phyloP scores from a whole-genome alignment of 2,888 invertebrate species.

The Apotomis betuletana region DNA sequence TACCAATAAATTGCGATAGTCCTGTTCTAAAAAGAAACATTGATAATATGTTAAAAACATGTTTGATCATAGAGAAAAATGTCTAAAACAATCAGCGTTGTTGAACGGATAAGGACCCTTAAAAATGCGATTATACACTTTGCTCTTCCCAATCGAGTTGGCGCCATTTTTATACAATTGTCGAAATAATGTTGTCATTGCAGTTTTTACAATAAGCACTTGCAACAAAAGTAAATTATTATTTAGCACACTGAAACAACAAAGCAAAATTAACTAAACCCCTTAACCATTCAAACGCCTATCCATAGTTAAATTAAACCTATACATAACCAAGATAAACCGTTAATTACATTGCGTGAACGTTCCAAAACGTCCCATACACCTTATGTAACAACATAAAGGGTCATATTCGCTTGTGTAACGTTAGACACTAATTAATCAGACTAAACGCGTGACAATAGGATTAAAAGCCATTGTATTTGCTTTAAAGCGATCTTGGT shows the following conservation, averaged over 20 bases:
- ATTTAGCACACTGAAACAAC: background rate
- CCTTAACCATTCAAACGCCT: background rate
- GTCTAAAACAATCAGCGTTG: no score
- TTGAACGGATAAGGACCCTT: background rate
- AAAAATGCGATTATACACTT: no score
- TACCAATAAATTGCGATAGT: no score
- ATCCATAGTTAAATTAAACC: background rate
- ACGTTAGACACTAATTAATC: conserved; percentile 73
- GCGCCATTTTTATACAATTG: no score
- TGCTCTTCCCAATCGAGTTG: no score
- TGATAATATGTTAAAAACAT: no score
- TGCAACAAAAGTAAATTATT: background rate
- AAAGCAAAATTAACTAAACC: conserved; percentile 18
- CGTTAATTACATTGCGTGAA: conserved; percentile 22
- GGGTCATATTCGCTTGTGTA: conserved; percentile 19
- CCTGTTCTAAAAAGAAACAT: no score
- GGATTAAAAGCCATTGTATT: conserved; percentile 71
- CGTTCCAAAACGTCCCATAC: background rate
- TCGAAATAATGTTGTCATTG: no score
- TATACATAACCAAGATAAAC: conserved; percentile 22
- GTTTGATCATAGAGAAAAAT: no score
- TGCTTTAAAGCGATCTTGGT: conserved; percentile 61
- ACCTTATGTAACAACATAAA: background rate
- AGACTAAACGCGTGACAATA: conserved; percentile 64
- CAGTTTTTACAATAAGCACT: no score